These are phyloP conservation scores for Arvicanthis niloticus DNA, from an alignment of 2,113 vertebrate genomes.

Conservation along the genomic window DNA sequence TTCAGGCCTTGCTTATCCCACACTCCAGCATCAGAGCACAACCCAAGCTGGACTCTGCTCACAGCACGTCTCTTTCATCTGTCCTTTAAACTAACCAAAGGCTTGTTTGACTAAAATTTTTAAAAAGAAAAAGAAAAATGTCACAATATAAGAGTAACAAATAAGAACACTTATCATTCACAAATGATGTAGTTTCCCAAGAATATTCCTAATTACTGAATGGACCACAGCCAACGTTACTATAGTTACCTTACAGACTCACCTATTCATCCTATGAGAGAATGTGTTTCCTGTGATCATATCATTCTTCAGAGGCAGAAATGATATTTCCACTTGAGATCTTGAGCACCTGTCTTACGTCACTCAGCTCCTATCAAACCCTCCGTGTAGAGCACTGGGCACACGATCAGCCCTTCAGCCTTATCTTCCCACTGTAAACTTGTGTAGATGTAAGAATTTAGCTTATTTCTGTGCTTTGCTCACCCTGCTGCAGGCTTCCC, in stretches of 20 bases:
- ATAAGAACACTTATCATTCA: background rate
- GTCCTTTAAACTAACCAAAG: background rate
- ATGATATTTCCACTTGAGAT: background rate
- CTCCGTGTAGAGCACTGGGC: background rate
- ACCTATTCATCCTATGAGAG: background rate
- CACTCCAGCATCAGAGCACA: background rate
- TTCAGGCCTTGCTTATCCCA: background rate
- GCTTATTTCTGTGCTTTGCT: background rate
- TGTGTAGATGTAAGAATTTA: background rate
- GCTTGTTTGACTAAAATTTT: background rate
- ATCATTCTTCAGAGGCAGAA: background rate
- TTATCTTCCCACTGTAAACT: background rate
- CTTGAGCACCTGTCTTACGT: background rate
- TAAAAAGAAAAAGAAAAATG: background rate
- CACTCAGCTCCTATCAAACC: background rate
- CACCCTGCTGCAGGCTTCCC: background rate
- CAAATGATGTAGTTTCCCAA: background rate
- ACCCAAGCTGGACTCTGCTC: background rate
- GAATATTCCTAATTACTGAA: background rate
- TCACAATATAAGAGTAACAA: background rate
- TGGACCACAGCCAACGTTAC: background rate
- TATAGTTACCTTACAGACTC: background rate
- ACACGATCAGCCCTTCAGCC: background rate
- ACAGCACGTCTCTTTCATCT: background rate
- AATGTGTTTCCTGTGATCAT: background rate